Evolutionary conservation across 1,140 invertebrate species (phyloP).

Genomic region (Campoletis sonorensis): DNA sequence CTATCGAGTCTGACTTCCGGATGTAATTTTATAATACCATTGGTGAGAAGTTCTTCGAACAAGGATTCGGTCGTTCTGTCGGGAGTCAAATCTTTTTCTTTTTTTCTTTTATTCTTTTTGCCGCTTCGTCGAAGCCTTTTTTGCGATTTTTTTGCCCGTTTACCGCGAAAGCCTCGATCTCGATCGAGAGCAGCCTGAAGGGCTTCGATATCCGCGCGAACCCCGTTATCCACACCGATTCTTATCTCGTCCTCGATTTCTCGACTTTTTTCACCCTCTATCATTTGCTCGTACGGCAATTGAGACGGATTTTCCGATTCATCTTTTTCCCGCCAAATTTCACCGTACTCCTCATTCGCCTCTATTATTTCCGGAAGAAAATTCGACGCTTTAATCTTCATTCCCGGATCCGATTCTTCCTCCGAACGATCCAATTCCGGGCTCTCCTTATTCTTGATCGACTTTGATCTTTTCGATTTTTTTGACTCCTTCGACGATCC

Average conservation of each 20-base stretch:
- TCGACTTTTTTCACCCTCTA: constrained; percentile 87
- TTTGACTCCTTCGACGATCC: constrained; percentile 88
- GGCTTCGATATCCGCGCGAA: constrained; percentile 81
- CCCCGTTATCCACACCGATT: constrained; percentile 88
- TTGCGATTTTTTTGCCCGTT: constrained; percentile 88
- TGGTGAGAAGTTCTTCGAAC: constrained; percentile 93
- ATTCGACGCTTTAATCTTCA: constrained; percentile 75
- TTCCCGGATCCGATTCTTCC: constrained; percentile 79
- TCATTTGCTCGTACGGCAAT: constrained; percentile 87
- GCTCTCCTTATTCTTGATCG: constrained; percentile 72
- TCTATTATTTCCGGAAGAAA: constrained; percentile 76
- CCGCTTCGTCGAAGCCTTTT: constrained; percentile 87
- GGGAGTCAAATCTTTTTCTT: constrained; percentile 96
- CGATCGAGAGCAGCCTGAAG: constrained; percentile 84
- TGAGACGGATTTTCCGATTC: constrained; percentile 84
- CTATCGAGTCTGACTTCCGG: constrained; percentile 83
- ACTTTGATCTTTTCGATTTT: constrained; percentile 80
- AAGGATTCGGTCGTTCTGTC: constrained; percentile 93
- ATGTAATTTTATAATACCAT: constrained; percentile 92
- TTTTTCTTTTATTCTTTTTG: constrained; percentile 93
- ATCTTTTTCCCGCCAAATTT: constrained; percentile 89
- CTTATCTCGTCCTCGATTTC: constrained; percentile 92
- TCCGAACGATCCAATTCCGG: constrained; percentile 78
- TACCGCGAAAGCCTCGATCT: constrained; percentile 85
- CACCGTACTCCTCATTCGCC: constrained; percentile 78